Percentiles rank a stretch among this genome's conserved stretches.
These are phyloP conservation scores for Aleiodes sp. DNA, from an alignment of 1,140 invertebrate genomes.

Conservation along the genomic window DNA sequence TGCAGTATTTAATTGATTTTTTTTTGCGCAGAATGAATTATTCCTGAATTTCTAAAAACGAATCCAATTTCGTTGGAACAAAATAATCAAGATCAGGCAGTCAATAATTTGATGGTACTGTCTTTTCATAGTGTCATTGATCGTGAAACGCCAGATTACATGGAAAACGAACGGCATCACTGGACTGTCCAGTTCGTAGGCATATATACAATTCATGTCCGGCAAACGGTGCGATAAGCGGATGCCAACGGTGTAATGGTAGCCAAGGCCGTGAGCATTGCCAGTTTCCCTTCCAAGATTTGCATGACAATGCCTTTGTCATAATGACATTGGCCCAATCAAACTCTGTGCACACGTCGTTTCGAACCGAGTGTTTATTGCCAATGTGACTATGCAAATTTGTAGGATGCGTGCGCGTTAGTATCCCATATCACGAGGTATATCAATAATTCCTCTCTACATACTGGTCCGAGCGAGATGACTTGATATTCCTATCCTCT, in stretches of 20 bases:
- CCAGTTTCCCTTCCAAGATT: slow-evolving; percentile 47
- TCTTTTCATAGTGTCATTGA: no score
- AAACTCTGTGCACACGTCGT: slow-evolving; percentile 49
- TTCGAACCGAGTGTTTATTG: slow-evolving; percentile 54
- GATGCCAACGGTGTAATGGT: slow-evolving; percentile 48
- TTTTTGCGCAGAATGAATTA: no score
- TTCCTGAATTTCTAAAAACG: no score
- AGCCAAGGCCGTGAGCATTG: slow-evolving; percentile 46
- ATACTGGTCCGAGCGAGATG: no score
- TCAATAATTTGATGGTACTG: no score
- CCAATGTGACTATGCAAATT: slow-evolving; percentile 47
- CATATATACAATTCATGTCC: slow-evolving; percentile 40
- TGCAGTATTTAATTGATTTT: no score
- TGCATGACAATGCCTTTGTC: slow-evolving; percentile 53
- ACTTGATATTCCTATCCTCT: no score
- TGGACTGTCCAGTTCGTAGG: not conserved
- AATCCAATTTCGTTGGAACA: no score
- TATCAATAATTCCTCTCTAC: no score
- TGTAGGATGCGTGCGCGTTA: slow-evolving; percentile 5
- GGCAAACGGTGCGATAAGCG: slow-evolving; percentile 48
- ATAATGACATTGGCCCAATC: slow-evolving; percentile 52
- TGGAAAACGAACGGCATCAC: not conserved
- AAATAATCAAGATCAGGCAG: no score
- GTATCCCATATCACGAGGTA: not conserved
- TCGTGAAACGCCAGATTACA: no score